Evolutionary conservation across 2,113 vertebrate genomes (phyloP).

Genomic region (Chelonoidis abingdonii): DNA sequence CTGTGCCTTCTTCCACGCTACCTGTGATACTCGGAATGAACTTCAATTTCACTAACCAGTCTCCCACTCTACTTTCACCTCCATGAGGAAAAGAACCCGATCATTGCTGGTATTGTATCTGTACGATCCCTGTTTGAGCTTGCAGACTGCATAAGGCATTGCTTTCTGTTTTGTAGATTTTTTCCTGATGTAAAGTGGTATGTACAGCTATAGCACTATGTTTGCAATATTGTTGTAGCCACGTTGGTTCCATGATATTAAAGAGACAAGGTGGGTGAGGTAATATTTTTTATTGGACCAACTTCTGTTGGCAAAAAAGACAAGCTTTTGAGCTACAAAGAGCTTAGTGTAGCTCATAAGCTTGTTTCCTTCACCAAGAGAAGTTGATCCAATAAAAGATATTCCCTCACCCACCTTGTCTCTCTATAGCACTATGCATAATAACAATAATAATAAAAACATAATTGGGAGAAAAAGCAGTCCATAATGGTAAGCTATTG

Average conservation of each 20-base stretch:
- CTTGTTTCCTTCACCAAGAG: too few species aligned
- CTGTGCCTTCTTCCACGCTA: not conserved
- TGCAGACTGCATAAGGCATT: not conserved
- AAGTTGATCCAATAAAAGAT: too few species aligned
- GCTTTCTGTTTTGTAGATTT: not conserved
- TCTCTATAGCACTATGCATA: not conserved
- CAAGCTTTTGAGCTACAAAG: too few species aligned
- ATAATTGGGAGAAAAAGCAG: not conserved
- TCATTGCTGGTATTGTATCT: not conserved
- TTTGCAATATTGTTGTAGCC: too few species aligned
- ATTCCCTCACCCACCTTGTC: too few species aligned
- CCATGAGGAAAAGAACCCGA: not conserved
- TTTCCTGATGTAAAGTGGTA: slow-evolving; percentile 4
- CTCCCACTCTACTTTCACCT: not conserved
- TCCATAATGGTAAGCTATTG: not conserved
- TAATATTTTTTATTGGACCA: too few species aligned
- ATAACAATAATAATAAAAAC: not conserved
- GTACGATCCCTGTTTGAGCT: not conserved
- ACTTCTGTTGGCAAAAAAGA: too few species aligned
- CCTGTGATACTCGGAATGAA: not conserved
- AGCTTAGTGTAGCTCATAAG: too few species aligned
- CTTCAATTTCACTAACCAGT: not conserved
- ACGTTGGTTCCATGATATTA: too few species aligned
- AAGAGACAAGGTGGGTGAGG: too few species aligned
- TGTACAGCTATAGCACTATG: not conserved